Conservation (phyloP, 2,113 vertebrate species). For the Prionailurus viverrinus region DNA sequence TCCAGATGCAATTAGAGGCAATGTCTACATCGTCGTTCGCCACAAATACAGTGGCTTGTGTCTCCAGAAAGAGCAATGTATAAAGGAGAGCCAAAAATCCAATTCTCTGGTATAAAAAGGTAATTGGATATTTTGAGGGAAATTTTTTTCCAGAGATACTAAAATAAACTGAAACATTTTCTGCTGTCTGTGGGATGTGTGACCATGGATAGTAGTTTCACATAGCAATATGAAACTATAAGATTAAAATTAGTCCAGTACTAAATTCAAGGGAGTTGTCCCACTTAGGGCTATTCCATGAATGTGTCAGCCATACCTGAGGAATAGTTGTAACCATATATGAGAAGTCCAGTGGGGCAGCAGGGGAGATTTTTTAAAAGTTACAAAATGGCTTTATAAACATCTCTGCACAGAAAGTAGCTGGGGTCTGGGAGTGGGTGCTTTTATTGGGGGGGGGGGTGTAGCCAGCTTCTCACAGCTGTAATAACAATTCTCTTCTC, state of each 20-base stretch:
- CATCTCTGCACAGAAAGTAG: neutral
- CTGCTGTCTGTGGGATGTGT: neutral
- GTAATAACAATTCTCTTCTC: conserved; percentile 59
- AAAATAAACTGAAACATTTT: conserved; percentile 12
- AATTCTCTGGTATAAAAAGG: conserved; percentile 25
- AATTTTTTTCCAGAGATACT: neutral
- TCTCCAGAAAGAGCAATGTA: neutral
- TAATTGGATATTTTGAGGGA: neutral
- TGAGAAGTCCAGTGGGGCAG: neutral
- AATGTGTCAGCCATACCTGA: neutral
- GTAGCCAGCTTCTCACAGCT: neutral
- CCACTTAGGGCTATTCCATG: neutral
- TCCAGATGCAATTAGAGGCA: conserved; percentile 23
- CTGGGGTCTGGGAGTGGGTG: too few relatives aligned
- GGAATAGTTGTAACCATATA: neutral
- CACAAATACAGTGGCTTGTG: conserved; percentile 31
- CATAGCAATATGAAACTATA: neutral
- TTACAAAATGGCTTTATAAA: neutral
- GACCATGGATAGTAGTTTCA: neutral
- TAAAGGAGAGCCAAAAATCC: conserved; percentile 35
- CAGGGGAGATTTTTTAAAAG: neutral
- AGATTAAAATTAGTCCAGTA: neutral
- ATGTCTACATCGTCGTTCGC: neutral
- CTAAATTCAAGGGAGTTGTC: neutral
- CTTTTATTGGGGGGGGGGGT: too few relatives aligned